Evolutionary conservation across 2,113 vertebrate genomes (phyloP), one percentile per base, ranked within the genome.

Genomic region (Scomber scombrus): DNA sequence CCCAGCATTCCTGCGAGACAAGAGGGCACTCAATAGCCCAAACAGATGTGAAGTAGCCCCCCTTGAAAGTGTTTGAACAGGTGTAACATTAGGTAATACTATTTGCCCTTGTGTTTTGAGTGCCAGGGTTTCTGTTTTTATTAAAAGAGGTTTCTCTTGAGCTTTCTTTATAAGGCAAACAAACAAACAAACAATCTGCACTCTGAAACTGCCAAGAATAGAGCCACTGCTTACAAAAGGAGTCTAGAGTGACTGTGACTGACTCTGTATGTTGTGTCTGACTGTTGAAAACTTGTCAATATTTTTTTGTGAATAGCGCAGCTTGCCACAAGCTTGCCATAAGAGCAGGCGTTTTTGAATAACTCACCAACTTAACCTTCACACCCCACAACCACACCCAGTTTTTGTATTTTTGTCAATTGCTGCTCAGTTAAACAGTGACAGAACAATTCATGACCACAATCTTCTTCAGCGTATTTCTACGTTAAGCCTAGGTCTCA

Each of bases 371-470:
- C 16, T 18, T 19, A 21, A 65, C 56, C 34, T 23, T 34, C 47
- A 40, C 2, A 26, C 57, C 15, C n/a, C 21, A 55, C 46, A 56
- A 50, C 21, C 68, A 52, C 29, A 0, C 11, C 54, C 16, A 49
- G 1, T 21, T 40, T 46, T 15, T 0, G 50, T 31, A 60, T 81
- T 52, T 86, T 56, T 73, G 72, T 80, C 75, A 84, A 50, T 14
- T 55, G 52, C 72, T 18, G 11, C 66, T 47, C 16, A 23, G 89
- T 92, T 91, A 91, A 88, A 89, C 68, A 92, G 26, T 91, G 52
- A 89, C 83, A 79, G 57, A 82, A 15, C 45, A n/a, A 31, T 52
- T 83, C 31, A 56, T 26, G 52, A 69, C 57, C 74, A 46, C 63
- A 72, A 3, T 67, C 51, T 15, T 63, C 51, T 29, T 74, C 29